phyloP scores from a whole-genome alignment of 2,113 vertebrate species.

The Stegostoma tigrinum region DNA sequence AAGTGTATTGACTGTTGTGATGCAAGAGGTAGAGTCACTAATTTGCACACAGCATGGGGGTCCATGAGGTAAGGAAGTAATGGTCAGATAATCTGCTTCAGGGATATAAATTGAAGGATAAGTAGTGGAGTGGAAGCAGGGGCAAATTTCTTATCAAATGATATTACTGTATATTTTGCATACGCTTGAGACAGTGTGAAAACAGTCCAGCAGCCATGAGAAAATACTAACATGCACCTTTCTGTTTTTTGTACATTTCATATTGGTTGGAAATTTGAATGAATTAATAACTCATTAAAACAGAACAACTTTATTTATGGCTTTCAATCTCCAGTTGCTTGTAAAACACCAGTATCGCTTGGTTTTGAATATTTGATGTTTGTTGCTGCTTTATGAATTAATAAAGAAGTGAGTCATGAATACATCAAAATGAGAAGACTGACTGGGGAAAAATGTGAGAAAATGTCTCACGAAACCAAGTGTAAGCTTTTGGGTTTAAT shows the following conservation, averaged over 20 bases:
- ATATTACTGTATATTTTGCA: neutral
- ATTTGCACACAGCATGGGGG: neutral
- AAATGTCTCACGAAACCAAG: neutral
- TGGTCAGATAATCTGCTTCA: neutral
- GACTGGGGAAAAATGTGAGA: neutral
- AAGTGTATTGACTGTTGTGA: neutral
- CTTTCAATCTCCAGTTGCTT: conserved; percentile 24
- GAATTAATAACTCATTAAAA: neutral
- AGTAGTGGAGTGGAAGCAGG: neutral
- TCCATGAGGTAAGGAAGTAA: neutral
- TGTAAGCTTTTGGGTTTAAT: neutral
- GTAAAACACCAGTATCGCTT: conserved; percentile 1
- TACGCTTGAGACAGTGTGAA: neutral
- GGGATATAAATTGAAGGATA: neutral
- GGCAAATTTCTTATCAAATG: neutral
- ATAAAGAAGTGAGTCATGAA: conserved; percentile 23
- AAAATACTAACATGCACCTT: neutral
- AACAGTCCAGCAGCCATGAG: neutral
- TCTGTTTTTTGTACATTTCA: neutral
- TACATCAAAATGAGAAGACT: neutral
- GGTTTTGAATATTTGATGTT: conserved; percentile 10
- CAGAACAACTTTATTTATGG: neutral
- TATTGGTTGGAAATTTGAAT: conserved; percentile 6
- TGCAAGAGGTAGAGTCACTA: no score
- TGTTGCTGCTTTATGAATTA: conserved; percentile 29